phyloP scores from a whole-genome alignment of 2,113 vertebrate species.

The Cottus gobio region DNA sequence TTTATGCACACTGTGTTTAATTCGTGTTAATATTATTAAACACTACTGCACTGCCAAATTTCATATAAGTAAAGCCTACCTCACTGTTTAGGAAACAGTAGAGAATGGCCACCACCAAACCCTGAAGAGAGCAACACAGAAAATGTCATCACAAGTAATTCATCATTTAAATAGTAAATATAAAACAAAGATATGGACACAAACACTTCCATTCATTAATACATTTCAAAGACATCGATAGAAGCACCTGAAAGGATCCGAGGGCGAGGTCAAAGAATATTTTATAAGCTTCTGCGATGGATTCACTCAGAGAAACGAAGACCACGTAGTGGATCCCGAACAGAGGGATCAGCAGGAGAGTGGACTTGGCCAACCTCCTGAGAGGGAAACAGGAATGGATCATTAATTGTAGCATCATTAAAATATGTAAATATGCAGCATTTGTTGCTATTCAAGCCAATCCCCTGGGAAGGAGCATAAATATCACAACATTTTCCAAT shows the following conservation, averaged over 20 bases:
- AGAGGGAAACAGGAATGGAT: neutral
- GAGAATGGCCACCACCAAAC: constrained; percentile 89
- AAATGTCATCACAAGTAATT: neutral
- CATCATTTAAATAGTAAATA: neutral
- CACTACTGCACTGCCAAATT: neutral
- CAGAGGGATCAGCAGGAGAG: constrained; percentile 90
- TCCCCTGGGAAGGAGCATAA: too few relatives aligned
- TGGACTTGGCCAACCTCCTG: constrained; percentile 94
- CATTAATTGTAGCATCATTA: neutral
- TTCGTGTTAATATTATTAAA: neutral
- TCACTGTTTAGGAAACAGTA: constrained; percentile 94
- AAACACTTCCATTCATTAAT: neutral
- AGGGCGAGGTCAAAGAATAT: constrained; percentile 91
- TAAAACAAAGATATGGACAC: neutral
- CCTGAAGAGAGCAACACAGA: constrained; percentile 74
- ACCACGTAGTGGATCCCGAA: constrained; percentile 93
- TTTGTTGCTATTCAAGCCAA: neutral
- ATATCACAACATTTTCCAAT: too few relatives aligned
- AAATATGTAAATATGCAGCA: neutral
- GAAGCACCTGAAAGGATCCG: constrained; percentile 92
- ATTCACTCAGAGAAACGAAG: constrained; percentile 83
- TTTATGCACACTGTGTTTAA: neutral
- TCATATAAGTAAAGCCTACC: constrained; percentile 71
- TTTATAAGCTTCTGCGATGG: constrained; percentile 84
- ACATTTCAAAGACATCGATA: too few relatives aligned